phyloP scores from a whole-genome alignment of 2,113 vertebrate genomes.

The Leiothrix lutea region DNA sequence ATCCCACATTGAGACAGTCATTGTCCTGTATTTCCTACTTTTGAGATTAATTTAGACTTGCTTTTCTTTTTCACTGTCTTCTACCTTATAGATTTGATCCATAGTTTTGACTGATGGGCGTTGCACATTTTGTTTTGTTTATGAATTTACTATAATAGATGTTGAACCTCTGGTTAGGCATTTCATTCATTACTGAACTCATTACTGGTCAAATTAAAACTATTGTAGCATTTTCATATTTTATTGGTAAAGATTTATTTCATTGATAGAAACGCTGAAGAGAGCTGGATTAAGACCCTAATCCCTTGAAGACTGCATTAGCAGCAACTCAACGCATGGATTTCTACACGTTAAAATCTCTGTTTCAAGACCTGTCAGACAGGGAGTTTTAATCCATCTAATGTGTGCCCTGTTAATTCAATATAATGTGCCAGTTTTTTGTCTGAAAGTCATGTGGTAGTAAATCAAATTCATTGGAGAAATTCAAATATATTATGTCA shows the following conservation, averaged over 20 bases:
- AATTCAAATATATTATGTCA: not conserved
- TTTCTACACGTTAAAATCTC: constrained; percentile 16
- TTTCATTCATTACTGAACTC: not conserved
- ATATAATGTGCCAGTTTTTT: not conserved
- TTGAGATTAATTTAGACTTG: not conserved
- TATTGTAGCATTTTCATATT: not conserved
- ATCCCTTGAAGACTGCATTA: not conserved
- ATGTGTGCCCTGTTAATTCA: not conserved
- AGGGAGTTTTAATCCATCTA: constrained; percentile 4
- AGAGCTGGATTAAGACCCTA: not conserved
- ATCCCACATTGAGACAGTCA: not conserved
- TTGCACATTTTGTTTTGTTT: not conserved
- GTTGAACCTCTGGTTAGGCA: not conserved
- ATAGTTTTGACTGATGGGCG: not conserved
- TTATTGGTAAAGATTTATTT: not conserved
- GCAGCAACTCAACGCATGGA: not conserved
- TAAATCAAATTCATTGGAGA: not conserved
- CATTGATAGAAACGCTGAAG: not conserved
- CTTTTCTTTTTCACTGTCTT: not conserved
- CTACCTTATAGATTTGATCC: not conserved
- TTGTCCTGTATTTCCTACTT: not conserved
- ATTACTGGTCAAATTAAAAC: not conserved
- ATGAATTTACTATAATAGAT: not conserved
- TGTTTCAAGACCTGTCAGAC: not conserved
- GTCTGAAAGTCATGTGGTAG: not conserved